Evolutionary conservation across 2,888 invertebrate species (phyloP), one percentile per base, ranked within the genome.

Genomic region (Hirudinaria manillensis): DNA sequence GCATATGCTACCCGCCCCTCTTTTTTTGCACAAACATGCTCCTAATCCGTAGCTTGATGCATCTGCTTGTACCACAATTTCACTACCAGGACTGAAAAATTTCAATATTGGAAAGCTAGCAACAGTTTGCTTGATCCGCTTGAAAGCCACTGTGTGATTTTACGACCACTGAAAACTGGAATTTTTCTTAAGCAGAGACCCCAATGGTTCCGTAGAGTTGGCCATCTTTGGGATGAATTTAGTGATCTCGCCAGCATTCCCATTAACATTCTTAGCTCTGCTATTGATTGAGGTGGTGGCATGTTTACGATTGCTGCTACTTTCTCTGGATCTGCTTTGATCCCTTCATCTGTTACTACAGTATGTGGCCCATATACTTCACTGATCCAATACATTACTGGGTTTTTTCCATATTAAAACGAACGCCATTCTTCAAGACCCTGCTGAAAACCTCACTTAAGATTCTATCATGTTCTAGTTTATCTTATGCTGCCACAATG

Each of bases 181-280:
- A n/a, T 66, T 75, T 70, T 67, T 79, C 79, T 66, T 66, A 27
- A 79, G 61, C n/a, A 80, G 76, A 21, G 24, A 65, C 32, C 78
- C 53, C 3, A 80, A 61, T 51, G 79, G 79, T 10, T 78, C 77
- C 34, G 78, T 78, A 45, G 6, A 70, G 21, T 51, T 34, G 66
- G 80, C 79, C 13, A 79, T 61, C 53, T 80, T 78, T 16, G 79
- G 78, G 36, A 81, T 77, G 74, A 78, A 80, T 72, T 77, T 79
- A 13, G 76, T 56, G 16, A 80, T 56, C 6, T 72, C 80, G 56
- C 77, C 77, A 4, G 79, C 76, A 80, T 27, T 32, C 79, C 80
- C 53, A 53, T 53, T 16, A 53, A 16, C 21, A 13, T 13, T 53
- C 27, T 56, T 3, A 56, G 56, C 3, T 56, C 56, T 53, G 78